Conservation (phyloP, 2,888 invertebrate species). For the Sinopyrophorus schimmeli region DNA sequence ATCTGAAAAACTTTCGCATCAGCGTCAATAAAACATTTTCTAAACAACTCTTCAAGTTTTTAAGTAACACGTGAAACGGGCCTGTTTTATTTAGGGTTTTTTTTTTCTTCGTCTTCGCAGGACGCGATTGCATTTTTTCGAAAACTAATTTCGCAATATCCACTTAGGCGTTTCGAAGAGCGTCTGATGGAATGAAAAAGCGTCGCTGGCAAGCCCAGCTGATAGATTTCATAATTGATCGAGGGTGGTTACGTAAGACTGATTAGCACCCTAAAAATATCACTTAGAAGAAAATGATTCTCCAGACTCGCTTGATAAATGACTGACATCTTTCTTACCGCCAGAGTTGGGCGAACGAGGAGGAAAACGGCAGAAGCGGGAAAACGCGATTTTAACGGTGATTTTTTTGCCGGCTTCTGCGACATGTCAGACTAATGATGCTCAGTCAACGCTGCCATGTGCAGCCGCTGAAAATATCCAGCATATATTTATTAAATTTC, state of each 20-base stretch:
- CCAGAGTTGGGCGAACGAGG: constrained; percentile 35
- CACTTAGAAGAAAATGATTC: constrained; percentile 49
- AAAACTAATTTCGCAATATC: no score
- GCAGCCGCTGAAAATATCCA: constrained; percentile 44
- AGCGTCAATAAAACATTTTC: no score
- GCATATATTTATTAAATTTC: constrained; percentile 44
- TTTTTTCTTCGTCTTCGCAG: no score
- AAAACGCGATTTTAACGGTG: constrained; percentile 44
- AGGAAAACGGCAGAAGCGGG: constrained; percentile 38
- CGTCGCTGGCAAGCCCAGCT: constrained; percentile 42
- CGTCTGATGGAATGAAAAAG: constrained; percentile 47
- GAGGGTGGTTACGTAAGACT: constrained; percentile 52
- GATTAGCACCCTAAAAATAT: constrained; percentile 53
- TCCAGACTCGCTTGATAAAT: constrained; percentile 49
- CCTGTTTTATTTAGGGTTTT: no score
- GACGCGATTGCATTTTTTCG: no score
- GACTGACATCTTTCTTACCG: constrained; percentile 52
- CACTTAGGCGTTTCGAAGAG: no score
- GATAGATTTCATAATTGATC: constrained; percentile 53
- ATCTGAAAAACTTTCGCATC: no score
- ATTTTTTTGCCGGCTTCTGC: constrained; percentile 44
- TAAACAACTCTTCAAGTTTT: no score
- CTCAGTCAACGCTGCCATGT: constrained; percentile 47
- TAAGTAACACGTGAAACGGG: no score
- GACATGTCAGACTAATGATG: constrained; percentile 52